A percentile compares a stretch with the other conserved stretches of the same genome.
Evolutionary conservation across 2,888 invertebrate genomes (phyloP).

Genomic region (Mesorhabditis spiculigera): DNA sequence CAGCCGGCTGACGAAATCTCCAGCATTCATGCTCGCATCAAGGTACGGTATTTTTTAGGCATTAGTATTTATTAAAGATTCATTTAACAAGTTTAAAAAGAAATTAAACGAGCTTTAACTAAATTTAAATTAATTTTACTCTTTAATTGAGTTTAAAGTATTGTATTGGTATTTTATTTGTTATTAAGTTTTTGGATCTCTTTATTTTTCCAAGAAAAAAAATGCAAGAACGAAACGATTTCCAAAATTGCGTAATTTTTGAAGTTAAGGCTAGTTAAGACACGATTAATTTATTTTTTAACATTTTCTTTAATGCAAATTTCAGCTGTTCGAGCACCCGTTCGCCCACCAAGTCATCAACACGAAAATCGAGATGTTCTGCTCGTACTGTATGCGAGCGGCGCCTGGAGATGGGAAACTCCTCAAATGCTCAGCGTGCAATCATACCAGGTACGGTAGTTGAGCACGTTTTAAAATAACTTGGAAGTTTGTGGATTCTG

Average conservation of each 20-base stretch:
- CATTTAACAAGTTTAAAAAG: too few relatives aligned
- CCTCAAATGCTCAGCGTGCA: conserved; percentile 39
- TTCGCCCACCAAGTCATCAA: conserved; percentile 52
- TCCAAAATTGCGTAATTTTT: too few relatives aligned
- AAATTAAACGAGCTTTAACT: too few relatives aligned
- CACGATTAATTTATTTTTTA: too few relatives aligned
- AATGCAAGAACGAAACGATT: too few relatives aligned
- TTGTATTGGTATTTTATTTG: not conserved
- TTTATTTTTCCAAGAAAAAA: not conserved
- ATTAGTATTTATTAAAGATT: too few relatives aligned
- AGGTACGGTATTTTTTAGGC: conserved; percentile 18
- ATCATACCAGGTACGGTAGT: conserved; percentile 23
- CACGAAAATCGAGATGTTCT: conserved; percentile 36
- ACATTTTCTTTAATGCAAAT: not conserved
- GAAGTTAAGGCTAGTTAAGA: too few relatives aligned
- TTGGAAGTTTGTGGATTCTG: too few relatives aligned
- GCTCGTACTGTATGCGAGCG: conserved; percentile 49
- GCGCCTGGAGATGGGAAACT: conserved; percentile 39
- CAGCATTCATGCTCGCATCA: conserved; percentile 35
- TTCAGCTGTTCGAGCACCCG: conserved; percentile 46
- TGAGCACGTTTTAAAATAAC: too few relatives aligned
- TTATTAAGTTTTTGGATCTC: too few relatives aligned
- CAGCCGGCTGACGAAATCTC: conserved; percentile 23
- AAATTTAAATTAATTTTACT: too few relatives aligned
- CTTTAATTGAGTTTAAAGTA: too few relatives aligned